Base-by-base conservation (phyloP, 1,140 invertebrate species). In the Temnothorax nylanderi region DNA sequence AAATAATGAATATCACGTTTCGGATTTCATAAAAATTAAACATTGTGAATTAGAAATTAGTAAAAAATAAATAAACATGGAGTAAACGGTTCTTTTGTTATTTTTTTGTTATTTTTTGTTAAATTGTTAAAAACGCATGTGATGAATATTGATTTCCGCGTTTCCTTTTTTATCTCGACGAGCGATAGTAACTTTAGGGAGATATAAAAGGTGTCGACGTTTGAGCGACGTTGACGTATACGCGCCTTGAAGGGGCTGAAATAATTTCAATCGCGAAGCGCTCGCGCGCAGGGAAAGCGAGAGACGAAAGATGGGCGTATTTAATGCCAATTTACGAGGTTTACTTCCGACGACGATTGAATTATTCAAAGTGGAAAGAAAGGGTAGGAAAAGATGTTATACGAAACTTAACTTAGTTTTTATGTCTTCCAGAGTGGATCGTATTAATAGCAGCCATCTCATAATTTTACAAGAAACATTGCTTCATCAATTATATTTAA, bases 181-280 rank as follows among this genome's bases (percentile, higher is more conserved):
- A 60, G 10, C 44, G 32, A 37, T 85, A 6, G 21, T 64, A 77
- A 85, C 37, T 77, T 85, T 34, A 54, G 16, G 34, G 54, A 65
- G 58, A 77, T 80, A 65, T 77, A 64, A 85, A 85, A 34, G 62
- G 32, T 67, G 75, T 65, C 47, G 72, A 47, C 84, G 44, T 51
- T 54, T 76, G 84, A 85, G 49, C 62, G 72, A 78, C 62, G 60
- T 67, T 85, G 72, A 76, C 34, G 49, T 62, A 85, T 85, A 54
- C 16, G 8, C 32, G 13, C 47, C 72, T 65, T 7, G 72, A 76
- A 80, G 34, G 60, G 47, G 34, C 44, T 81, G 54, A 49, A 84
- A 75, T 84, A 84, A 85, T 85, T 85, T 85, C 72, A 85, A 54
- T 85, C 62, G 62, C 75, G 74, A 56, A 37, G 16, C 34, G 37